Percentiles rank a stretch among this genome's conserved stretches.
phyloP scores from a whole-genome alignment of 2,797 vertebrate species.

The Spondyliosoma cantharus region DNA sequence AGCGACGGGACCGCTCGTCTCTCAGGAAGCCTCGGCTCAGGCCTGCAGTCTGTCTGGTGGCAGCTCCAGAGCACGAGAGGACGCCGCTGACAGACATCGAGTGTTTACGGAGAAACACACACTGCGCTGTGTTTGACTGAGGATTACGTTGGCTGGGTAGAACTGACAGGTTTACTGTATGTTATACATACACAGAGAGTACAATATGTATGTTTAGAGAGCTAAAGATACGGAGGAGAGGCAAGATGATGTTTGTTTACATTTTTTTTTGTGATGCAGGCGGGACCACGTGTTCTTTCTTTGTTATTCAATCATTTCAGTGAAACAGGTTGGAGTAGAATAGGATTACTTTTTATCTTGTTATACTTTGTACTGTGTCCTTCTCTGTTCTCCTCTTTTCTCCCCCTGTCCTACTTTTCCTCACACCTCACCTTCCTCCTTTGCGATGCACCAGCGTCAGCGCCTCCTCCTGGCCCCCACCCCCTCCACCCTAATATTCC shows the following conservation, averaged over 20 bases:
- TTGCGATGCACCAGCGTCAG: conserved; percentile 19
- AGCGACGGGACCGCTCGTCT: conserved; percentile 38
- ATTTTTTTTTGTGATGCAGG: background rate
- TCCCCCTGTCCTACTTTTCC: conserved; percentile 53
- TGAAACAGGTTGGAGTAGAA: background rate
- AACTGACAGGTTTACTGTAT: conserved; percentile 19
- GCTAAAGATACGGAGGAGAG: background rate
- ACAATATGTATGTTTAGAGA: background rate
- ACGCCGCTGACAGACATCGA: conserved; percentile 44
- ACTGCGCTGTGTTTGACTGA: conserved; percentile 22
- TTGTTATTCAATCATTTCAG: background rate
- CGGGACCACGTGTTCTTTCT: background rate
- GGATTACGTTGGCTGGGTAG: conserved; percentile 34
- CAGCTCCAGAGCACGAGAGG: conserved; percentile 30
- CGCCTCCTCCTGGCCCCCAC: no score
- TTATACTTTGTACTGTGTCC: background rate
- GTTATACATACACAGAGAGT: background rate
- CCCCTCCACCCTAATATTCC: background rate
- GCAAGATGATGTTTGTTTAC: background rate
- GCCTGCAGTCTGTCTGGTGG: conserved; percentile 48
- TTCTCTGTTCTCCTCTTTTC: background rate
- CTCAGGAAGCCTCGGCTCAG: conserved; percentile 27
- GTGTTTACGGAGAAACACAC: conserved; percentile 42
- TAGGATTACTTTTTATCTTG: background rate
- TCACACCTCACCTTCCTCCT: conserved; percentile 10